Base-by-base conservation (phyloP, 2,113 vertebrate genomes). In the Caranx ignobilis region DNA sequence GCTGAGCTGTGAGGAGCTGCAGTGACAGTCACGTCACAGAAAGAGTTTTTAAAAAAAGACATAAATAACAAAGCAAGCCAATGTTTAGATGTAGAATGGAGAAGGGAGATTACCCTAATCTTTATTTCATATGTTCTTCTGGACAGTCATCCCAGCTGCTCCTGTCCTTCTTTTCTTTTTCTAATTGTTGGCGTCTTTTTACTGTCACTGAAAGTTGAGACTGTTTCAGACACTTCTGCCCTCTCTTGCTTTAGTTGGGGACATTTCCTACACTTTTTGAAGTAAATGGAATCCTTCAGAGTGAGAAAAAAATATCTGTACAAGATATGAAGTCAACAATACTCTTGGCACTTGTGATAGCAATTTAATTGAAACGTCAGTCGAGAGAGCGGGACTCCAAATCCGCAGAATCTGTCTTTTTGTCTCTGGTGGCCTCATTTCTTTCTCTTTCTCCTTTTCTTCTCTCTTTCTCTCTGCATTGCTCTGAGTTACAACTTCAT, bases 321-420 rank as follows among this genome's bases (percentile, higher is more conserved):
- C 39, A n/a, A 84, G 83, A 88, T 77, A 86, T 86, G 86, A 85
- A 90, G 88, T 89, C 89, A 90, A 92, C 83, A 89, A 81, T 81
- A 73, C 65, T 84, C 77, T 54, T 84, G 82, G 61, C 82, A 86
- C 79, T 75, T 67, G 57, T 89, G 91, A 91, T 87, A 79, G 85
- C 60, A 78, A 70, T 92, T 94, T 92, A 89, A 93, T 93, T 91
- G 89, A 92, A 93, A 90, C 87, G 92, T 93, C 90, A 92, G 81
- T 66, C 19, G 63, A 68, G 75, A 84, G 81, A 87, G 75, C 52
- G 70, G 39, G 66, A 82, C 69, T 81, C 45, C 52, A 78, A 85
- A 87, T 68, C 72, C n/a, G 21, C 43, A 61, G 70, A 77, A 76
- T 83, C 54, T 67, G 31, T 71, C 16, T 74, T 82, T 79, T 71